Base-by-base conservation (phyloP, 1,140 invertebrate species). In the Prorops nasuta region DNA sequence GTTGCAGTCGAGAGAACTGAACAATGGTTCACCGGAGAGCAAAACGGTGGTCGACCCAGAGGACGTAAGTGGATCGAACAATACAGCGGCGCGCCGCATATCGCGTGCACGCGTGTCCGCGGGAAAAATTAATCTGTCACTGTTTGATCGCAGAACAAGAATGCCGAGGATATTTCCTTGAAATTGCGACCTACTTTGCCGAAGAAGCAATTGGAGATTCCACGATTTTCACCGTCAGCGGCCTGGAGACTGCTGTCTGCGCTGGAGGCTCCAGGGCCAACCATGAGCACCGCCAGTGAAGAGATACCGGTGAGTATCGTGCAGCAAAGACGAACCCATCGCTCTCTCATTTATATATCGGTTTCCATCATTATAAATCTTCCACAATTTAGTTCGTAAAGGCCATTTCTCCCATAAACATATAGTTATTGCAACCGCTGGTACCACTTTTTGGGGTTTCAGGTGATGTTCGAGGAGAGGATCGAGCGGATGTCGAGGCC, bases 211-310 rank as follows among this genome's bases (percentile, higher is more conserved):
- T 76, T 83, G 10, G 84, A 88, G 46, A 84, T 89, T 16, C 87
- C 89, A 0, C 72, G 86, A 49, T 92, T 92, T 74, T 91, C 88
- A 12, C 90, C 90, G 2, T 83, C 86, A 1, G 82, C 87, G n/a
- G 90, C 90, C 0, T 93, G 90, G 90, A 80, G 86, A 56, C 80
- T 86, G 17, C 74, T 93, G 3, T 83, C 83, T 7, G 70, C 71
- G n/a, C 40, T 64, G 37, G 72, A 76, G 41, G 63, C 62, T 0
- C 66, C 58, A 3, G 70, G 63, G 15, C 71, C 71, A 20, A 62
- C 63, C 8, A 69, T 64, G 65, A 71, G 68, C 43, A 71, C 65
- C 14, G 62, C 66, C 15, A 71, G 69, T 42, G 72, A 73, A 34
- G 74, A 72, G 50, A 44, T 65, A 42, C 72, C 72, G 53, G 64